A percentile compares a stretch with the other conserved stretches of the same genome.
Conservation (phyloP, 2,888 invertebrate species). For the Ariolimax columbianus region DNA sequence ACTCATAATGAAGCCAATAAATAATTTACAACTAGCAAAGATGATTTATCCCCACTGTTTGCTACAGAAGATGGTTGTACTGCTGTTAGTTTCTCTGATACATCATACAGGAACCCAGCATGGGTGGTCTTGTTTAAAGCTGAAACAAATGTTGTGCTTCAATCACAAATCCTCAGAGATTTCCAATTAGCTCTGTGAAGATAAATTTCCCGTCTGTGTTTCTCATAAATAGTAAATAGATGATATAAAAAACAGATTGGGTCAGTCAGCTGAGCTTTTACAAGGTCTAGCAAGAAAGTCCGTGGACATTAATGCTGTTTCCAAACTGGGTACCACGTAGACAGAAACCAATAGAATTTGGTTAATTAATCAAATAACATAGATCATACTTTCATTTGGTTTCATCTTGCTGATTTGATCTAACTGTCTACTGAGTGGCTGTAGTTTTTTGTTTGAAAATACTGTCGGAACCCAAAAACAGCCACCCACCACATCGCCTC, state of each 20-base stretch:
- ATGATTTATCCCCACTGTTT: slow-evolving; percentile 45
- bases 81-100: slow-evolving; percentile 1
- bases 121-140: background rate
- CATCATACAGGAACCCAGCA: background rate
- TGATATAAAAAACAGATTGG: background rate
- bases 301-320: background rate
- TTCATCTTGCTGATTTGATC: background rate
- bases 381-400: background rate
- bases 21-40: slow-evolving; percentile 49
- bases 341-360: background rate
- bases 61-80: slow-evolving; percentile 20
- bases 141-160: background rate
- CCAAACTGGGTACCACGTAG: background rate
- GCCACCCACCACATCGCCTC: slow-evolving; percentile 47
- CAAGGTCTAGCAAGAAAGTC: background rate
- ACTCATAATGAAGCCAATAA: slow-evolving; percentile 29
- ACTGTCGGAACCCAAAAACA: slow-evolving; percentile 34
- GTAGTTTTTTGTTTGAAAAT: background rate
- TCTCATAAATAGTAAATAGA: background rate
- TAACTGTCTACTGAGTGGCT: background rate
- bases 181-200: background rate
- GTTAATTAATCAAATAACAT: background rate
- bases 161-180: background rate
- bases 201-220: background rate
- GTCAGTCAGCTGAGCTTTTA: background rate